Evolutionary conservation across 1,140 invertebrate genomes (phyloP).

Genomic region (Heliconius hewitsoni): DNA sequence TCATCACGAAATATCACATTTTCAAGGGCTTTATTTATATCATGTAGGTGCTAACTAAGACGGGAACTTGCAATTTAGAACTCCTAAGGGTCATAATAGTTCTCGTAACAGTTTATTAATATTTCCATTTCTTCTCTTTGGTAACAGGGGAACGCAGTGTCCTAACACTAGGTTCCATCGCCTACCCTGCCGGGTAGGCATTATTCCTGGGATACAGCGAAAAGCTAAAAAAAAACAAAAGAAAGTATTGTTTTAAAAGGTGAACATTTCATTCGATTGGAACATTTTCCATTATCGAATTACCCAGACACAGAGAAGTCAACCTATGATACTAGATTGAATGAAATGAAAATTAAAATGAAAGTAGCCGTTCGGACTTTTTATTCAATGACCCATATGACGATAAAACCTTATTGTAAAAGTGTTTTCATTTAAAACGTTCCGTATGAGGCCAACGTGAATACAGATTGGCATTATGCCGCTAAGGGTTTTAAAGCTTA

Average conservation of each 20-base stretch:
- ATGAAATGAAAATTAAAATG: slow-evolving; percentile 40
- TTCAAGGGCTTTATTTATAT: too few relatives aligned
- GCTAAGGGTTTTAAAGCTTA: slow-evolving; percentile 19
- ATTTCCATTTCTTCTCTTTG: too few relatives aligned
- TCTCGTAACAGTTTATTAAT: too few relatives aligned
- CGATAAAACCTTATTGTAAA: slow-evolving; percentile 43
- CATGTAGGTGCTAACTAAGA: too few relatives aligned
- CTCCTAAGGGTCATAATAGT: too few relatives aligned
- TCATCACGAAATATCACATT: too few relatives aligned
- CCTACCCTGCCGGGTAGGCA: too few relatives aligned
- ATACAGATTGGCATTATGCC: slow-evolving; percentile 33
- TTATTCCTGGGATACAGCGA: too few relatives aligned
- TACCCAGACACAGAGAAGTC: slow-evolving; percentile 33
- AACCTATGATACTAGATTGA: slow-evolving; percentile 36
- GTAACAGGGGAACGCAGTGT: too few relatives aligned
- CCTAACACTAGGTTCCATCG: too few relatives aligned
- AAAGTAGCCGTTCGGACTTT: slow-evolving; percentile 41
- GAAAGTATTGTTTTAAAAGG: neutral
- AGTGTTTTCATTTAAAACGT: slow-evolving; percentile 39
- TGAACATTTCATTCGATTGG: slow-evolving; percentile 18
- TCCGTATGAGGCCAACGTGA: slow-evolving; percentile 25
- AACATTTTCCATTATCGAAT: slow-evolving; percentile 35
- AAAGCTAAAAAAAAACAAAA: neutral
- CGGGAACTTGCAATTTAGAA: too few relatives aligned
- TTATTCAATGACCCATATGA: slow-evolving; percentile 42